Percentiles rank a stretch among this genome's conserved stretches.
These are phyloP conservation scores for Crocallis elinguaria DNA, from an alignment of 2,888 invertebrate species.

Conservation along the genomic window DNA sequence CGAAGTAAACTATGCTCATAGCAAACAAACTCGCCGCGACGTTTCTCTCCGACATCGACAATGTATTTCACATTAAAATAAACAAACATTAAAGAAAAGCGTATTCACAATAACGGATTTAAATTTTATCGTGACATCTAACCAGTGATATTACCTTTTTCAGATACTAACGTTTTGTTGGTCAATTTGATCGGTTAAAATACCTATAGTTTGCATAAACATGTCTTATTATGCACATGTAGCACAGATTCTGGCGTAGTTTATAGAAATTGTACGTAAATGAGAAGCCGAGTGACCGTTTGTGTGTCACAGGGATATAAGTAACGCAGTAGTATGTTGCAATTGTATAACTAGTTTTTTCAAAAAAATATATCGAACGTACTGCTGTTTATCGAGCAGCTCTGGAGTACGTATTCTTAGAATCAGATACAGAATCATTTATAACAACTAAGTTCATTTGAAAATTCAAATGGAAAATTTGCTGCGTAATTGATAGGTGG, in stretches of 20 bases:
- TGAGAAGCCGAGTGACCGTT: constrained; percentile 10
- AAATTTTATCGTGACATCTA: constrained; percentile 12
- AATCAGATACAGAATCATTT: no score
- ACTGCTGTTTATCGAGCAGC: no score
- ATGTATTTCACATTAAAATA: neutral
- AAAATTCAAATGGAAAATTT: no score
- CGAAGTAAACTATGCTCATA: no score
- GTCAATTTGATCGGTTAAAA: constrained; percentile 16
- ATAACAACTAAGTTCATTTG: no score
- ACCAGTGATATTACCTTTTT: constrained; percentile 13
- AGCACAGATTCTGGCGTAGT: constrained; percentile 9
- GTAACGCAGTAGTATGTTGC: neutral
- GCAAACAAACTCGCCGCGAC: neutral
- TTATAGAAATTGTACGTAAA: constrained; percentile 22
- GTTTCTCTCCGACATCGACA: neutral
- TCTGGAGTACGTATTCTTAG: no score
- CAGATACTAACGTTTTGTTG: constrained; percentile 10
- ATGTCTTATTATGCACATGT: constrained; percentile 8
- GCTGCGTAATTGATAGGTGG: no score
- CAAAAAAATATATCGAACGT: no score
- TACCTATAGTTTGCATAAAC: constrained; percentile 16
- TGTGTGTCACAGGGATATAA: constrained; percentile 1
- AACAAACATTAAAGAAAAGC: constrained; percentile 2
- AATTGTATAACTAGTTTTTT: neutral
- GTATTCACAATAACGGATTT: neutral